Evolutionary conservation across 2,113 vertebrate genomes (phyloP), one percentile per base, ranked within the genome.

Genomic region (Aplodontia rufa): DNA sequence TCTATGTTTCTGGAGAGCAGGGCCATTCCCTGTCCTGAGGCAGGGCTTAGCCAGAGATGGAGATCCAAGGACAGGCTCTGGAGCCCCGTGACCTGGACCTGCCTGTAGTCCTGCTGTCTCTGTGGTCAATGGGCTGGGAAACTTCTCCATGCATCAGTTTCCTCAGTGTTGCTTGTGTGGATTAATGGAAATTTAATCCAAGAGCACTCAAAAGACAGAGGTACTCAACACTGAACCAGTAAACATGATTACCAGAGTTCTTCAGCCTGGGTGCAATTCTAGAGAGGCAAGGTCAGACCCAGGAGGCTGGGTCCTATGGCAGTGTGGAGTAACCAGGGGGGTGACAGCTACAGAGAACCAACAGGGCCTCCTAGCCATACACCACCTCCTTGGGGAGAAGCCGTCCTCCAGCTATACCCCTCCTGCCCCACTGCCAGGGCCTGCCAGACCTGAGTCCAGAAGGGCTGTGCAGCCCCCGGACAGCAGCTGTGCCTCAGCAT

Each of bases 251-350:
- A 53, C 22, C 9, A 11, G 40, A 74, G 35, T 6, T 16, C 40
- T 24, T 72, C 40, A 35, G 2, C 0, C 32, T 6, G 3, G 4
- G 6, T 0, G 3, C 26, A 3, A 28, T 40, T 53, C 62, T 26
- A 30, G 37, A 58, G 20, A 1, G 51, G 69, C 32, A 60, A 1
- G 53, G 30, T 28, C 30, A 30, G 0, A 0, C 47, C 35, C n/a
- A 5, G 79, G 51, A 6, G 60, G 66, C 71, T 12, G 30, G 37
- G 12, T 40, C 53, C 1, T 11, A 8, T 12, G 9, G 14, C 24
- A 11, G 32, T 1, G 26, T 32, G 12, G 35, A 17, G 69, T 5
- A 2, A 60, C 35, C 26, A n/a, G 5, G 24, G 22, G 58, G 30
- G 26, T 30, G 45, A 40, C 26, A 22, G n/a, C 35, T 3, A 30